phyloP scores from a whole-genome alignment of 2,797 vertebrate genomes.

The Catamblyrhynchus diadema region DNA sequence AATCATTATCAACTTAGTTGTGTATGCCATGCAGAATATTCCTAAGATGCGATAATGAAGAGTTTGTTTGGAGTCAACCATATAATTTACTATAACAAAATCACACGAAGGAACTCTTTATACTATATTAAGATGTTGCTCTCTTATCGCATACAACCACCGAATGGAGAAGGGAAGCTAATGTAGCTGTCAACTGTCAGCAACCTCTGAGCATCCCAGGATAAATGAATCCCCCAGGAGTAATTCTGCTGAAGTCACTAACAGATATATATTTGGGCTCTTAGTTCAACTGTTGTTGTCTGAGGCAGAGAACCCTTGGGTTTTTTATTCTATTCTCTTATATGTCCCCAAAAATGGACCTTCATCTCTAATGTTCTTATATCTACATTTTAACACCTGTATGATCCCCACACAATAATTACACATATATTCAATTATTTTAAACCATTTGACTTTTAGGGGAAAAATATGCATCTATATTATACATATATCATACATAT shows the following conservation, averaged over 20 bases:
- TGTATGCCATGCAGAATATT: background rate
- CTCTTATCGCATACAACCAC: background rate
- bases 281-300: constrained; percentile 39
- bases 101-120: background rate
- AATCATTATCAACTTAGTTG: background rate
- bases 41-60: background rate
- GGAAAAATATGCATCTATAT: background rate
- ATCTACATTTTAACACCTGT: background rate
- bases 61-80: background rate
- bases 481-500: background rate
- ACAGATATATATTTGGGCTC: constrained; percentile 42
- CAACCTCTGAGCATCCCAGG: constrained; percentile 19
- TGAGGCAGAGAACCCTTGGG: background rate
- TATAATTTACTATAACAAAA: background rate
- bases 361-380: background rate
- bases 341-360: background rate
- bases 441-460: background rate
- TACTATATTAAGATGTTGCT: background rate
- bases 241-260: constrained; percentile 61
- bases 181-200: constrained; percentile 37
- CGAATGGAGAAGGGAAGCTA: background rate
- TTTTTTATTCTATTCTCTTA: background rate
- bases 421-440: background rate
- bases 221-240: constrained; percentile 47
- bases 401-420: background rate